Evolutionary conservation across 2,113 vertebrate genomes (phyloP).

Genomic region (Centropus bengalensis): DNA sequence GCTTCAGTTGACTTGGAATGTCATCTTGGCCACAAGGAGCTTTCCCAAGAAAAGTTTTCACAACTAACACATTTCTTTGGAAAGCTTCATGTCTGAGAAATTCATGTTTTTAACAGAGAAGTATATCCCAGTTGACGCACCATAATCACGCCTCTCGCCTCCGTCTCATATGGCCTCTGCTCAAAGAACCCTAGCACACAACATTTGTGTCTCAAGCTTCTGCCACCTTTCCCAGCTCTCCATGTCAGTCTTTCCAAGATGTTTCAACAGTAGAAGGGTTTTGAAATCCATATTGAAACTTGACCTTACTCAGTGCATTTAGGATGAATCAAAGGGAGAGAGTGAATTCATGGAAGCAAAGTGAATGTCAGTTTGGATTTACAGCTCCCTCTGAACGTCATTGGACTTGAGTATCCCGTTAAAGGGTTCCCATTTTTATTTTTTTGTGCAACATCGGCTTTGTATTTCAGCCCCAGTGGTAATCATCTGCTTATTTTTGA

Average conservation of each 20-base stretch:
- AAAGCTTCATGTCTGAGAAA: not conserved
- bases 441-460: conserved; percentile 11
- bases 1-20: not conserved
- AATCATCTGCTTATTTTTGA: not conserved
- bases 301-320: not conserved
- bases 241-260: not conserved
- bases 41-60: not conserved
- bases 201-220: not conserved
- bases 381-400: not conserved
- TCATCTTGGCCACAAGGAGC: not conserved
- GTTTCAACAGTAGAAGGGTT: not conserved
- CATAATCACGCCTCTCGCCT: not conserved
- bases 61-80: not conserved
- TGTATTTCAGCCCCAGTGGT: not conserved
- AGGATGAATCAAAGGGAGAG: not conserved
- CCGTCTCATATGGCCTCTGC: not conserved
- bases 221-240: not conserved
- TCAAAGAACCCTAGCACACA: not conserved
- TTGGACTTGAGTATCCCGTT: not conserved
- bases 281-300: not conserved
- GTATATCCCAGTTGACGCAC: not conserved
- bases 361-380: not conserved
- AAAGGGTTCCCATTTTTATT: conserved; percentile 5
- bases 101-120: not conserved
- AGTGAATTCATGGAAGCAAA: not conserved